These are phyloP conservation scores for Drosophila trapezifrons DNA, from an alignment of 1,140 invertebrate species.

Conservation along the genomic window DNA sequence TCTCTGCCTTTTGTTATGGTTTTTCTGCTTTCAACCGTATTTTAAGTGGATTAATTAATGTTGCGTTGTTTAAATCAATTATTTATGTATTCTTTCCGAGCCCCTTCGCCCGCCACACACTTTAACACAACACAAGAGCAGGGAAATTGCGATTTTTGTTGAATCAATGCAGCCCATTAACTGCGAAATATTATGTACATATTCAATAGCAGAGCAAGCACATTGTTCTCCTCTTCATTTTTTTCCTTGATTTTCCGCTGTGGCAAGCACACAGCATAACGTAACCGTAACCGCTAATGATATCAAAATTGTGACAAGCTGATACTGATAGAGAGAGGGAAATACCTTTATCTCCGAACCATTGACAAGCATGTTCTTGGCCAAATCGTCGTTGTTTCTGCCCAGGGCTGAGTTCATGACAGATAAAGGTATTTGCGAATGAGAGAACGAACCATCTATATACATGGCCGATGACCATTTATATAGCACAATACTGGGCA, in stretches of 20 bases:
- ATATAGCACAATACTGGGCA: constrained; percentile 80
- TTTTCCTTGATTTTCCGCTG: constrained; percentile 14
- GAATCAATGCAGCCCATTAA: constrained; percentile 50
- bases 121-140: constrained; percentile 48
- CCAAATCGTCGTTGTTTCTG: constrained; percentile 84
- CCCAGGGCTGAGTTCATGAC: constrained; percentile 84
- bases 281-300: constrained; percentile 18
- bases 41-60: constrained; percentile 54
- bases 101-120: constrained; percentile 65
- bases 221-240: constrained; percentile 33
- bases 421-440: constrained; percentile 70
- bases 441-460: constrained; percentile 49
- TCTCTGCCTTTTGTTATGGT: constrained; percentile 41
- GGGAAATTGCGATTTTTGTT: constrained; percentile 43
- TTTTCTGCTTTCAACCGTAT: constrained; percentile 37
- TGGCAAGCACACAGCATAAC: constrained; percentile 18
- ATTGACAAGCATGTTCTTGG: constrained; percentile 77
- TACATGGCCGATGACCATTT: constrained; percentile 56
- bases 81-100: constrained; percentile 50
- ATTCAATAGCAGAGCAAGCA: constrained; percentile 18
- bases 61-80: constrained; percentile 59
- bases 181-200: constrained; percentile 27
- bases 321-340: constrained; percentile 15
- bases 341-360: constrained; percentile 68
- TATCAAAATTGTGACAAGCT: constrained; percentile 23